Evolutionary conservation across 2,888 invertebrate species (phyloP).

Genomic region (Buathra laborator): DNA sequence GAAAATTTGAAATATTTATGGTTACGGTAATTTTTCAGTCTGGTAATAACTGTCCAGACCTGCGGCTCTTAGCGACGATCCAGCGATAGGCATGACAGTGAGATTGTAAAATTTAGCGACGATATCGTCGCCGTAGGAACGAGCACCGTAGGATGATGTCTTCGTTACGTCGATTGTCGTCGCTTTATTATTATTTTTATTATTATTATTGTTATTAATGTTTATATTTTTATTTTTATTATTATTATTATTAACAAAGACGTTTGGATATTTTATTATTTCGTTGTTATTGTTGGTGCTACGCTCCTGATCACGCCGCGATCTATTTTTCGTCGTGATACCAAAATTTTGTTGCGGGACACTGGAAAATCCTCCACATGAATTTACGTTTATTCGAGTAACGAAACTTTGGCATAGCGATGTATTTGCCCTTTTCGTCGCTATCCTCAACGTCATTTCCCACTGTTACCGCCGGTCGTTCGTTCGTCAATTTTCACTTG

Average conservation of each 20-base stretch:
- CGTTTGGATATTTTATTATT: constrained; percentile 33
- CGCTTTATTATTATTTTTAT: constrained; percentile 37
- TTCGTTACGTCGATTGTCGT: constrained; percentile 68
- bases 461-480: constrained; percentile 27
- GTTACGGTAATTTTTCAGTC: constrained; percentile 48
- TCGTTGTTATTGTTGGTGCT: constrained; percentile 57
- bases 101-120: constrained; percentile 65
- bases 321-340: constrained; percentile 16
- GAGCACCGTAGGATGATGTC: constrained; percentile 64
- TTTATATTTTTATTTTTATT: constrained; percentile 40
- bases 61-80: constrained; percentile 43
- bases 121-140: constrained; percentile 64
- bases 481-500: constrained; percentile 31
- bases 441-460: constrained; percentile 61
- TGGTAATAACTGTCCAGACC: constrained; percentile 28
- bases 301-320: constrained; percentile 21
- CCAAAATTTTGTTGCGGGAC: constrained; percentile 3
- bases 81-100: constrained; percentile 60
- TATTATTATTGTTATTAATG: constrained; percentile 1
- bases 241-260: constrained; percentile 22
- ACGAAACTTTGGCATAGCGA: constrained; percentile 34
- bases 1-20: constrained; percentile 1
- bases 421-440: constrained; percentile 31
- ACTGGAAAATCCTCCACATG: constrained; percentile 15
- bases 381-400: constrained; percentile 24